These are phyloP conservation scores for Hippocampus abdominalis DNA, from an alignment of 2,113 vertebrate genomes.

Conservation along the genomic window DNA sequence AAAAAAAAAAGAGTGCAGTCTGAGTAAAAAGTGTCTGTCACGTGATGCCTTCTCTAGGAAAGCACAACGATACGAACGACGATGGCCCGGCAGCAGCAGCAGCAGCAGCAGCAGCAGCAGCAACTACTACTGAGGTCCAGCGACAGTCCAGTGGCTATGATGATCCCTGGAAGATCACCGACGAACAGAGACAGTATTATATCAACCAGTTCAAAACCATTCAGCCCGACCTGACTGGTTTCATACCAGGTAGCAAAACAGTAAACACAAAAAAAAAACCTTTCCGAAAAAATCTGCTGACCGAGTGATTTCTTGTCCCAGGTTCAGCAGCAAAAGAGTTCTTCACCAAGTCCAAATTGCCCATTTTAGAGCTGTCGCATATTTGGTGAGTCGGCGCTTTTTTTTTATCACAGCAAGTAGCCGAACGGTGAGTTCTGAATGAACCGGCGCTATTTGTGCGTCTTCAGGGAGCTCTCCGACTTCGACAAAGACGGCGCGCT, in stretches of 20 bases:
- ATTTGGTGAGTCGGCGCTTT: conserved; percentile 85
- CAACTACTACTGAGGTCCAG: conserved; percentile 88
- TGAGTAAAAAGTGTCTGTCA: neutral
- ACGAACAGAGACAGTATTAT: conserved; percentile 99
- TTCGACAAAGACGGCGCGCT: conserved; percentile 98
- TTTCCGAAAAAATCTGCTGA: neutral
- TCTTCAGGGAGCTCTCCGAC: conserved; percentile 92
- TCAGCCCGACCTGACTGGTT: conserved; percentile 95
- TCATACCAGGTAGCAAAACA: conserved; percentile 87
- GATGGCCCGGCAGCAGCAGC: conserved; percentile 81
- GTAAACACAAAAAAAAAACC: neutral
- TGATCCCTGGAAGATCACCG: conserved; percentile 99
- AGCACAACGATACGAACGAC: conserved; percentile 88
- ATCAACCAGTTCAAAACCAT: conserved; percentile 99
- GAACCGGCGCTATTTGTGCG: neutral
- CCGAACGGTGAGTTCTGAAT: neutral
- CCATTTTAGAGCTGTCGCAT: conserved; percentile 97
- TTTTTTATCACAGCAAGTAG: neutral
- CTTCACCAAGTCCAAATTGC: conserved; percentile 98
- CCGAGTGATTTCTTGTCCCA: conserved; percentile 42
- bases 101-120: conserved; percentile 69
- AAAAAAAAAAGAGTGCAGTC: neutral
- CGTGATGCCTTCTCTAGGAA: conserved; percentile 45
- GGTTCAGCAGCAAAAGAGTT: conserved; percentile 98
- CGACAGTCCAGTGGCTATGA: conserved; percentile 96